A percentile compares a stretch with the other conserved stretches of the same genome.
Evolutionary conservation across 2,113 vertebrate species (phyloP).

Genomic region (Passer montanus): DNA sequence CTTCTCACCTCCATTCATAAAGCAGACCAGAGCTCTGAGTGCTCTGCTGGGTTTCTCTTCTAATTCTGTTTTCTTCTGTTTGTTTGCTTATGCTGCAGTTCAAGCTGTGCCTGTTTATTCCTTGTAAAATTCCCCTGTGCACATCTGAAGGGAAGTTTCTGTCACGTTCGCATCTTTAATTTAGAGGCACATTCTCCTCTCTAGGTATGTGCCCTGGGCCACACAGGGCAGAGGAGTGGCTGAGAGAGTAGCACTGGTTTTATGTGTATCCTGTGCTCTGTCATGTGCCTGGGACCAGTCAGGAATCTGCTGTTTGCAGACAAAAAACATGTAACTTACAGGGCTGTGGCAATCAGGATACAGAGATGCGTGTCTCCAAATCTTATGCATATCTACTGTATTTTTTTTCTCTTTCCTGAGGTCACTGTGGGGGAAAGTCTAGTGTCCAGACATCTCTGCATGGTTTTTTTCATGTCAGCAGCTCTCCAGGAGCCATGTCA

Average conservation of each 20-base stretch:
- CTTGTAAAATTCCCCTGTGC: not conserved
- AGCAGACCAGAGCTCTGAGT: not conserved
- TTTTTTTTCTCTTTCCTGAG: not conserved
- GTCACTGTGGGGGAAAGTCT: not conserved
- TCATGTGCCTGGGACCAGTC: not conserved
- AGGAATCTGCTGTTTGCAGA: not conserved
- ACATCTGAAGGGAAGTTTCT: not conserved
- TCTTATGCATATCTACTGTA: not conserved
- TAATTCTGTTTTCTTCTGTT: not conserved
- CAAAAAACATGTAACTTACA: not conserved
- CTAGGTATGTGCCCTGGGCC: not conserved
- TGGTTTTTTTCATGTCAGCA: not conserved
- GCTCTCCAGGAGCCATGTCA: not conserved
- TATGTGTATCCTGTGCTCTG: not conserved
- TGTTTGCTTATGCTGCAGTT: not conserved
- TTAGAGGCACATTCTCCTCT: not conserved
- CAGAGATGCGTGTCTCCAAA: not conserved
- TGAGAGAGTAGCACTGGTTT: not conserved
- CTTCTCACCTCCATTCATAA: not conserved
- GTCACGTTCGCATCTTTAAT: not conserved
- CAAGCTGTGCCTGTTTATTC: not conserved
- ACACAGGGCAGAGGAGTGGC: not conserved
- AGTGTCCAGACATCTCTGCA: not conserved
- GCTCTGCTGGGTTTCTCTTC: not conserved
- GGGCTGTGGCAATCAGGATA: rapidly evolving